These are phyloP conservation scores for Tauraco hartlaubi DNA, from an alignment of 2,797 vertebrate species.

Conservation along the genomic window DNA sequence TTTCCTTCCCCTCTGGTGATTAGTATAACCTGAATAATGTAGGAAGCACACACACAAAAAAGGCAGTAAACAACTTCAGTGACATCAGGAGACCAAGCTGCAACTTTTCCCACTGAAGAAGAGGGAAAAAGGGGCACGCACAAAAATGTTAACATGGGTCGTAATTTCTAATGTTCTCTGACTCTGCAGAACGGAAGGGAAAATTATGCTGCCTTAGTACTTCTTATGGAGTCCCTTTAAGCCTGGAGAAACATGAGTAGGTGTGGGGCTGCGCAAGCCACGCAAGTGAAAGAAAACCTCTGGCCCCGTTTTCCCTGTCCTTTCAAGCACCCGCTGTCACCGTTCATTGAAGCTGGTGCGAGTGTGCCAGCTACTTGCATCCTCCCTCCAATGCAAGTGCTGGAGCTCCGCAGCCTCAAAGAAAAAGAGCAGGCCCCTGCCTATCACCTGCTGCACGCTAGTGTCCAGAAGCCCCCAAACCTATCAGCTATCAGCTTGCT, in stretches of 20 bases:
- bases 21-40: constrained; percentile 68
- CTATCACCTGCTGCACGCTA: neutral
- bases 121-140: neutral
- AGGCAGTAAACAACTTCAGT: constrained; percentile 16
- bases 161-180: neutral
- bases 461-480: neutral
- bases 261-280: neutral
- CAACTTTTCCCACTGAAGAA: neutral
- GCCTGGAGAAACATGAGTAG: neutral
- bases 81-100: neutral
- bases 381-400: neutral
- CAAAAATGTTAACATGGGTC: neutral
- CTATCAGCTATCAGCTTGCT: accelerated
- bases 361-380: neutral
- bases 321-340: neutral
- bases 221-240: neutral
- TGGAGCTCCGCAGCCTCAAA: accelerated
- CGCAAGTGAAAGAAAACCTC: neutral
- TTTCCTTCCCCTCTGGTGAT: constrained; percentile 69
- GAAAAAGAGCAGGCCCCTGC: neutral
- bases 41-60: constrained; percentile 6
- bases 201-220: neutral
- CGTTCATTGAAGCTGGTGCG: neutral
- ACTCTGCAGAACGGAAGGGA: neutral
- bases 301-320: neutral